Evolutionary conservation across 2,888 invertebrate genomes (phyloP).

Genomic region (Linnaemya vulpina): DNA sequence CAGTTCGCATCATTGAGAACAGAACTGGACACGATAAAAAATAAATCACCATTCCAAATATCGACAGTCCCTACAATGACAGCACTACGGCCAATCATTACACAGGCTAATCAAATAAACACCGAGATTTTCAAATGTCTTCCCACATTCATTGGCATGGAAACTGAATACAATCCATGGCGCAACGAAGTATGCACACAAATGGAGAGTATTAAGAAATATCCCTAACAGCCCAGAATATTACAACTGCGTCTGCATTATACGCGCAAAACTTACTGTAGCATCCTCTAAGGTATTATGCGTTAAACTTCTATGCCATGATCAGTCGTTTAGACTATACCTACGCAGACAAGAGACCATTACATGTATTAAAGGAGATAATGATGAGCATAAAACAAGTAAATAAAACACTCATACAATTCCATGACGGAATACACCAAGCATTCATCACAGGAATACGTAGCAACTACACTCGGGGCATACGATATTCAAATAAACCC

Average conservation of each 20-base stretch:
- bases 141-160: no score
- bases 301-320: background rate
- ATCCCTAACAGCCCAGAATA: no score
- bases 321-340: conserved; percentile 2
- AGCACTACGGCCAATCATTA: background rate
- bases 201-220: no score
- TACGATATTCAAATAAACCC: no score
- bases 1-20: background rate
- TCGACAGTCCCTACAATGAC: background rate
- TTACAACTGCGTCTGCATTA: background rate
- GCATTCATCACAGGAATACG: no score
- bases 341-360: background rate
- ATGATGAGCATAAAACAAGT: conserved; percentile 1
- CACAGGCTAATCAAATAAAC: conserved; percentile 4
- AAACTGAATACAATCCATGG: no score
- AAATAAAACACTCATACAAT: conserved; percentile 1
- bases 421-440: no score
- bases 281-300: background rate
- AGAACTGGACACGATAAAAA: background rate
- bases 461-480: no score
- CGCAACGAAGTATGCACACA: no score
- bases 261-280: background rate
- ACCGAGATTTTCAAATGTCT: conserved; percentile 11
- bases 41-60: background rate
- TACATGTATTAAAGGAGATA: background rate